Evolutionary conservation across 2,113 vertebrate species (phyloP), one percentile per base, ranked within the genome.

Genomic region (Poecile atricapillus): DNA sequence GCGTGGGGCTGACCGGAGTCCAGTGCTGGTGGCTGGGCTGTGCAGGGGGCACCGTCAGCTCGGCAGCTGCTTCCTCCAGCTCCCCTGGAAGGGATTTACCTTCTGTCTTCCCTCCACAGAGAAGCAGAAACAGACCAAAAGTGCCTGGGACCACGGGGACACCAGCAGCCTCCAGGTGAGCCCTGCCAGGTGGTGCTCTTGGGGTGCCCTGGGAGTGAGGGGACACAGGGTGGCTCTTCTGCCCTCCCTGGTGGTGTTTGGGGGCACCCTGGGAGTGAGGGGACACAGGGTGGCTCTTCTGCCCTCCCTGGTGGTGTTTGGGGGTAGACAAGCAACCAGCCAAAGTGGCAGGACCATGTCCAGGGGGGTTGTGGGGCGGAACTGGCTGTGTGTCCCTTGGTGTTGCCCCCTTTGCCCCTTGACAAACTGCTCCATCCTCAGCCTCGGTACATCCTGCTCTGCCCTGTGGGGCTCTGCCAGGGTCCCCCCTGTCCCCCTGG

Each of bases 131-230:
- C 97, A 97, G 84, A 97, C 80, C 96, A 98, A 98, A 91, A 96
- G 97, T 95, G 97, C 98, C 91, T 97, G 98, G 95, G 98, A 99
- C 95, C 98, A 98, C 95, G 98, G 97, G 95, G 99, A 99, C 87
- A 98, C 98, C 94, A 97, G 98, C 97, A 99, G 98, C 93, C 97
- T 98, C 87, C 97, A 98, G 98, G 98, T 98, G 94, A 98, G 91
- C 58, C 64, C 52, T 91, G 55, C 67, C 23, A 11, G 0, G 8
- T 33, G 18, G n/a, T 8, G 2, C 20, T 68, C 7, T 49, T 1
- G 3, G 44, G 30, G 70, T 53, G 79, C 17, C 6, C 9, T 10
- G 80, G 43, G 74, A 22, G 3, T 39, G 22, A 65, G 68, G 47
- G 53, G 39, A 55, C 64, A 8, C 4, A 0, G 30, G 14, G n/a